These are phyloP conservation scores for Elysia chlorotica DNA, from an alignment of 1,140 invertebrate genomes.

Conservation along the genomic window DNA sequence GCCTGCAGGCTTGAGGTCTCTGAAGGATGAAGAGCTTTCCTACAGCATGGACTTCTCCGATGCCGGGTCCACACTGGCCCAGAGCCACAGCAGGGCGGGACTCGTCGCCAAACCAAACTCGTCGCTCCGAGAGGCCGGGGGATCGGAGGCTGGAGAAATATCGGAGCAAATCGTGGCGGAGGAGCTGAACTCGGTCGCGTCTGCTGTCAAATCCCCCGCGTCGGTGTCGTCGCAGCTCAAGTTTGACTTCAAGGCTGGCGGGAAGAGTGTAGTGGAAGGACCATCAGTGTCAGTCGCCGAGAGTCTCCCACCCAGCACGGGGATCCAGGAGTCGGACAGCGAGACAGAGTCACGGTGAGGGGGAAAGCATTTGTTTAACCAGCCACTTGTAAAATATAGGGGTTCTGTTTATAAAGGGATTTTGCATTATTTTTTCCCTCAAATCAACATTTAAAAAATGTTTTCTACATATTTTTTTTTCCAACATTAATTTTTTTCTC, in stretches of 20 bases:
- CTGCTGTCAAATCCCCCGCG: no score
- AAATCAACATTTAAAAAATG: no score
- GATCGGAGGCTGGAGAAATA: slow-evolving; percentile 14
- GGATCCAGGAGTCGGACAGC: slow-evolving; percentile 34
- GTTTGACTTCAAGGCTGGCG: slow-evolving; percentile 11
- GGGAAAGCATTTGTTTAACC: no score
- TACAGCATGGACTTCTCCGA: slow-evolving; percentile 42
- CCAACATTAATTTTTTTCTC: no score
- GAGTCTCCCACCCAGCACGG: slow-evolving; percentile 13
- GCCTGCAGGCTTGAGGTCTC: not conserved
- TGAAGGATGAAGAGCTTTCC: slow-evolving; percentile 26
- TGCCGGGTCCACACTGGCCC: slow-evolving; percentile 23
- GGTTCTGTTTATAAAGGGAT: no score
- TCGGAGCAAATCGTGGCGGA: slow-evolving; percentile 41
- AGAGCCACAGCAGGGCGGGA: slow-evolving; percentile 24
- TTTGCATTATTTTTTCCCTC: no score
- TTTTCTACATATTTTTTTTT: no score
- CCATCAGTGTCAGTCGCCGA: no score
- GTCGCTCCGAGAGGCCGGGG: not conserved
- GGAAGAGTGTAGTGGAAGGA: no score
- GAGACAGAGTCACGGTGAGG: slow-evolving; percentile 35
- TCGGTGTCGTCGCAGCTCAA: slow-evolving; percentile 7
- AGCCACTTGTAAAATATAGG: no score
- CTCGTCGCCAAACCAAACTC: slow-evolving; percentile 27
- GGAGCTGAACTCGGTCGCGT: slow-evolving; percentile 15